Base-by-base conservation (phyloP, 2,888 invertebrate genomes). In the Tetramorium bicarinatum region DNA sequence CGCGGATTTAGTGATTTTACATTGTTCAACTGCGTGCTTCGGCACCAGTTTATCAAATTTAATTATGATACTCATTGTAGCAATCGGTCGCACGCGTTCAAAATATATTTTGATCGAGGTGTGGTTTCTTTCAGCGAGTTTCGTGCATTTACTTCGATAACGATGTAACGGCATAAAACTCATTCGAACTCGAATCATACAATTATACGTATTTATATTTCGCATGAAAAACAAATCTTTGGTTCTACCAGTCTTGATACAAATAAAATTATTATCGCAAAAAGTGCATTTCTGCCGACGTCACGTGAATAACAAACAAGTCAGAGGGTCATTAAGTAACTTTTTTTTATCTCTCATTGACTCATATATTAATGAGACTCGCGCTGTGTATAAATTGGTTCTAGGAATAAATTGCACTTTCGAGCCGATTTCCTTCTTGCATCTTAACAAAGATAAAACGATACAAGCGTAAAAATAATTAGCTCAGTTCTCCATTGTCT, bases 241-340 rank as follows among this genome's bases (percentile, higher is more conserved):
- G 11, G 2, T 59, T 69, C 34, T 69, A 69, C 21, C 47, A 47
- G 47, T 69, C 47, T 79, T 69, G 44, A 79, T 47, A 69, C 29
- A 0, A 15, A 6, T 25, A 66, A 77, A 69, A 59, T 56, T 56
- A 79, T 34, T 21, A 64, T 47, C 9, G 8, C 18, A 25, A 90
- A 82, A 87, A 88, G 64, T 85, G 61, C 88, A 83, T 67, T 83
- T 72, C 52, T 66, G 15, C 34, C 44, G 52, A 66, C 18, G 15
- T 41, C 8, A 41, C 6, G 29, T 38, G 21, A 83, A 34, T 52
- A 79, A 69, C 25, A 69, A 79, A 84, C 54, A 75, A 59, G 34
- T 74, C 69, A 77, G 29, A 81, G 74, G 21, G 21, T 54, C 18
- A 69, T 77, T 81, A 72, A 52, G 38, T 62, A 74, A 64, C n/a